Evolutionary conservation across 1,140 invertebrate species (phyloP).

Genomic region (Ptiloglossa arizonensis): DNA sequence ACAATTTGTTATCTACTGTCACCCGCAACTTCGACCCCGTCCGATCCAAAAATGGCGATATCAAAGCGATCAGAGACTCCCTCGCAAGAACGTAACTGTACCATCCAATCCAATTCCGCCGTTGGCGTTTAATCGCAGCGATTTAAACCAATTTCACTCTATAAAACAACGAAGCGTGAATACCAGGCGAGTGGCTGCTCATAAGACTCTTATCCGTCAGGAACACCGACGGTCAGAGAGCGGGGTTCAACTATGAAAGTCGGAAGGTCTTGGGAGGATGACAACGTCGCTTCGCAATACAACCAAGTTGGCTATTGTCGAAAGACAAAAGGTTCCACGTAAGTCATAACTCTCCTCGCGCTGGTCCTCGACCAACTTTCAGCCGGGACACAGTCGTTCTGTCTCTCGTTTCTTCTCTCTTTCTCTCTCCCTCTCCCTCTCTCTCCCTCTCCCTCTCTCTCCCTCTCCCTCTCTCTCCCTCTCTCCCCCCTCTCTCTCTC

Average conservation of each 20-base stretch:
- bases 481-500: background rate
- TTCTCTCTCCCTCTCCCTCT: background rate
- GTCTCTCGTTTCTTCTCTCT: background rate
- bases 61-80: background rate
- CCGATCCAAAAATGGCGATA: too few relatives aligned
- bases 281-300: background rate
- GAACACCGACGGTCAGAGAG: slow-evolving; percentile 1
- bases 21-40: too few relatives aligned
- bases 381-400: background rate
- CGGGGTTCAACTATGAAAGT: slow-evolving; percentile 24
- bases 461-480: background rate
- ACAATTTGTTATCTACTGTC: too few relatives aligned
- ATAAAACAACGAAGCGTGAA: slow-evolving; percentile 6
- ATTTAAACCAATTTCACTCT: slow-evolving; percentile 10
- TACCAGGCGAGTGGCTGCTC: background rate
- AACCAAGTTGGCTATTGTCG: slow-evolving; percentile 53
- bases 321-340: slow-evolving; percentile 49
- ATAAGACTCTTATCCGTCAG: slow-evolving; percentile 24
- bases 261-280: slow-evolving; percentile 13
- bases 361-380: slow-evolving; percentile 45
- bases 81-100: too few relatives aligned
- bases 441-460: background rate
- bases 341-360: slow-evolving; percentile 48
- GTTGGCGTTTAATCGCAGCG: background rate
- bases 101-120: too few relatives aligned